Evolutionary conservation across 2,888 invertebrate genomes (phyloP).

Genomic region (Erebia ligea): DNA sequence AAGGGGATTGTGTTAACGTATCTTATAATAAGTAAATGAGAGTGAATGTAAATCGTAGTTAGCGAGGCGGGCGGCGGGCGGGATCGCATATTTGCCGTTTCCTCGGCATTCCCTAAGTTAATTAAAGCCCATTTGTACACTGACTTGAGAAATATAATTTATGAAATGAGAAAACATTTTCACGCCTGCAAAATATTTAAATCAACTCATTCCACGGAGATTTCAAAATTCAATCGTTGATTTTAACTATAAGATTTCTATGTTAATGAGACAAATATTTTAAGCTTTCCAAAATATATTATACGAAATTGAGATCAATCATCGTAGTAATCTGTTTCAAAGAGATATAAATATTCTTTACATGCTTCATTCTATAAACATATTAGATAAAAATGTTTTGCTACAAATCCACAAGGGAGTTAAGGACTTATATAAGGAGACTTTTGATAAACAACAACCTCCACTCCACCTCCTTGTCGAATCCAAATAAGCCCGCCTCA

Average conservation of each 20-base stretch:
- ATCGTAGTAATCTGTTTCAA: neutral
- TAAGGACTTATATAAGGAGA: constrained; percentile 36
- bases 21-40: constrained; percentile 66
- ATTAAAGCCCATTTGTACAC: constrained; percentile 80
- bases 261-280: neutral
- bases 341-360: neutral
- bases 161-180: constrained; percentile 68
- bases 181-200: constrained; percentile 60
- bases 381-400: neutral
- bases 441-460: constrained; percentile 71
- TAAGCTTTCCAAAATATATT: neutral
- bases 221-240: constrained; percentile 7
- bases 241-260: neutral
- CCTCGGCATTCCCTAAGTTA: constrained; percentile 76
- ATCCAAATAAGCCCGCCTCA: constrained; percentile 80
- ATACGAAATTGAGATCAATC: neutral
- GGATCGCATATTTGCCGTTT: constrained; percentile 75
- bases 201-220: constrained; percentile 43
- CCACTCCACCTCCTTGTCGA: constrained; percentile 79
- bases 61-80: constrained; percentile 56
- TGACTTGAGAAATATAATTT: constrained; percentile 77
- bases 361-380: neutral
- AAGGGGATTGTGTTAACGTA: constrained; percentile 44
- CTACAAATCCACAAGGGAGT: neutral
- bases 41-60: constrained; percentile 72